Base-by-base conservation (phyloP, 2,113 vertebrate species). In the Epinephelus lanceolatus region DNA sequence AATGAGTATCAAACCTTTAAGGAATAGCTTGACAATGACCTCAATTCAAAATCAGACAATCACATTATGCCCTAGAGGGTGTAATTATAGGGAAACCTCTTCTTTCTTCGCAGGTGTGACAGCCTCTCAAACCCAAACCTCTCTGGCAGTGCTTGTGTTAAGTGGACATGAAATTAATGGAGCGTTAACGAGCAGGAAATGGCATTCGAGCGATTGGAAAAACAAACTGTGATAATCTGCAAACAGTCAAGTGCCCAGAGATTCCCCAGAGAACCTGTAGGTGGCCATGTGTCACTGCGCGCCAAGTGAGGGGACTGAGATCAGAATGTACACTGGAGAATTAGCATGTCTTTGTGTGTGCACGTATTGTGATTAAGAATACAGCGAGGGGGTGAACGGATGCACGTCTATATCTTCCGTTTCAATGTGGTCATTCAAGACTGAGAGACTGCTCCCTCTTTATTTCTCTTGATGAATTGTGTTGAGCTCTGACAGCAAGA, bases 101-200 rank as follows among this genome's bases (percentile, higher is more conserved):
- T 70, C 40, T 72, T 55, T 61, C 33, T 37, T 37, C 6, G 47
- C 71, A 89, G 85, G 71, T 83, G 85, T 84, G 82, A 84, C 75
- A 74, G 75, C 73, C 71, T 82, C 49, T 86, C 33, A 66, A 75
- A 86, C 40, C 45, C 57, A 51, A 42, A 53, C 59, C 57, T 74
- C 78, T 75, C 55, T 49, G 51, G 30, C 45, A 51, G 57, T 27
- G 33, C 81, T 83, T 57, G 61, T 74, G 83, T 79, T 75, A 63
- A 91, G 87, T 89, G 89, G 90, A 71, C 80, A 47, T 1, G 52
- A 83, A 71, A 69, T 74, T 88, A 94, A 92, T 92, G 85, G 84
- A 72, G 78, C 82, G 71, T 77, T 91, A 92, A 93, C 82, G 61
- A 90, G 87, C 83, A 83, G 85, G 85, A 91, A 92, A 93, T 91